Conservation (phyloP, 2,113 vertebrate genomes). For the Sprattus sprattus region DNA sequence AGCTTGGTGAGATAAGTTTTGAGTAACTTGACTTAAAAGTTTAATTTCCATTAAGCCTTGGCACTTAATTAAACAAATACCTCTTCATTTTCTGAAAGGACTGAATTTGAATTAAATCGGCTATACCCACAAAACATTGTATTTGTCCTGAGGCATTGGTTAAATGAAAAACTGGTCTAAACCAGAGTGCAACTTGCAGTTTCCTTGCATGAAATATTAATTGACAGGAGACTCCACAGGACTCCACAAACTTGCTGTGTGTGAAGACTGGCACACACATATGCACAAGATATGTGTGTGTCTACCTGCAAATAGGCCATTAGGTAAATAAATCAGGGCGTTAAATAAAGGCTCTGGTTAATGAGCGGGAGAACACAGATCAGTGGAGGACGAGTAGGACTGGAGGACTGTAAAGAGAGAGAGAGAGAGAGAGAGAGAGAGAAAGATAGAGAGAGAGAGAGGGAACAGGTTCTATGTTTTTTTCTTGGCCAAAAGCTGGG, state of each 20-base stretch:
- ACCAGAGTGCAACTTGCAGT: background rate
- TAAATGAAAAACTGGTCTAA: background rate
- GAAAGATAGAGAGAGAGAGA: constrained; percentile 1
- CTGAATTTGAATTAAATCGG: constrained; percentile 2
- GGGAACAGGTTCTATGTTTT: background rate
- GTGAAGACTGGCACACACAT: background rate
- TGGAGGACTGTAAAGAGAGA: background rate
- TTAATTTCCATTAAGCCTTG: constrained; percentile 7
- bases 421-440: background rate
- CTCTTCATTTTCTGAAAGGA: background rate
- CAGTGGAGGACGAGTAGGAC: background rate
- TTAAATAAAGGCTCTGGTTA: background rate
- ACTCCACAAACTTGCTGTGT: background rate
- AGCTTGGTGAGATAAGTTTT: background rate
- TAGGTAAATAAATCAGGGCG: background rate
- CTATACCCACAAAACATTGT: background rate
- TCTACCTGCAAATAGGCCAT: background rate
- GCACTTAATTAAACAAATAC: constrained; percentile 13
- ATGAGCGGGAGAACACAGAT: background rate
- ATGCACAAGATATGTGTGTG: background rate
- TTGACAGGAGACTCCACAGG: background rate
- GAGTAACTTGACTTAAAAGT: background rate
- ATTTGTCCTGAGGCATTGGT: constrained; percentile 10
- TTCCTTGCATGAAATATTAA: background rate
- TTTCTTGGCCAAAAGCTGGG: constrained; percentile 28